Evolutionary conservation across 2,888 invertebrate genomes (phyloP).

Genomic region (Danaus chrysippus): DNA sequence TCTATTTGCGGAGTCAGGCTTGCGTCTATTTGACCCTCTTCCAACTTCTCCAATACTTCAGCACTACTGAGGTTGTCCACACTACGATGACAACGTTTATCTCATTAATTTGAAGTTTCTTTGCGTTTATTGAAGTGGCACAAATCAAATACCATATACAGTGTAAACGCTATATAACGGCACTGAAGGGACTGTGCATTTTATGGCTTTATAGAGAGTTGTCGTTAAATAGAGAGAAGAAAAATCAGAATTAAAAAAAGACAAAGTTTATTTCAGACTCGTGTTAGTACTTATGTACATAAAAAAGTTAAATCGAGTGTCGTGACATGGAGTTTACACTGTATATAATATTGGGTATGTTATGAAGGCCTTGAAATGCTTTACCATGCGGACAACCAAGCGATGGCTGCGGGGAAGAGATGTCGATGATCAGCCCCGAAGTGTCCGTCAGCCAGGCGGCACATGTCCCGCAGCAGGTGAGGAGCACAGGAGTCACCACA

Average conservation of each 20-base stretch:
- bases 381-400: slow-evolving; percentile 89
- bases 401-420: slow-evolving; percentile 87
- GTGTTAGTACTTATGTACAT: too few relatives aligned
- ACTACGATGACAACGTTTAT: slow-evolving; percentile 37
- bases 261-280: too few relatives aligned
- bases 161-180: too few relatives aligned
- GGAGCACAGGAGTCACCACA: slow-evolving; percentile 66
- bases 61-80: slow-evolving; percentile 64
- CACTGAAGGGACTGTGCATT: too few relatives aligned
- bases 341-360: slow-evolving; percentile 21
- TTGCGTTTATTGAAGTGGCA: slow-evolving; percentile 16
- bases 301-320: too few relatives aligned
- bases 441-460: slow-evolving; percentile 88
- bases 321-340: slow-evolving; percentile 61
- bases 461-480: slow-evolving; percentile 66
- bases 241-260: too few relatives aligned
- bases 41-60: slow-evolving; percentile 65
- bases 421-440: slow-evolving; percentile 88
- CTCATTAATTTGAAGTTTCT: slow-evolving; percentile 33
- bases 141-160: too few relatives aligned
- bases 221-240: too few relatives aligned
- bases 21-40: slow-evolving; percentile 64
- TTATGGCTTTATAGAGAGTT: too few relatives aligned
- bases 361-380: slow-evolving; percentile 11
- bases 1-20: slow-evolving; percentile 80